phyloP scores from a whole-genome alignment of 2,797 vertebrate species.

The Myotis daubentonii region DNA sequence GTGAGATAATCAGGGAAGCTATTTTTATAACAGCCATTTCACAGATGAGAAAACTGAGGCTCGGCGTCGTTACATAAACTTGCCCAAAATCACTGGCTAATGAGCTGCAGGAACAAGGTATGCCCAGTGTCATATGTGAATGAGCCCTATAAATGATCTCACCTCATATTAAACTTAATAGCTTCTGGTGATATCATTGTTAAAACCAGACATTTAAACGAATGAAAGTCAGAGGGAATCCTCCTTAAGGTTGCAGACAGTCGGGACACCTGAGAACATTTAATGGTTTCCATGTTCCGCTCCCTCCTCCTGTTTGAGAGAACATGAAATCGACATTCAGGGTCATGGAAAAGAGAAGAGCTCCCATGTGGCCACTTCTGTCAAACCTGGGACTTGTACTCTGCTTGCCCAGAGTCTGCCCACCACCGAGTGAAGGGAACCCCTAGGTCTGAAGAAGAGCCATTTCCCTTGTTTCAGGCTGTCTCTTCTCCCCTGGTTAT shows the following conservation, averaged over 20 bases:
- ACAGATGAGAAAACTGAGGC: slow-evolving; percentile 70
- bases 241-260: background rate
- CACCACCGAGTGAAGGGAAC: background rate
- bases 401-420: background rate
- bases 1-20: slow-evolving; percentile 67
- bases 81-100: slow-evolving; percentile 63
- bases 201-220: slow-evolving; percentile 63
- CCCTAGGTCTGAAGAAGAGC: background rate
- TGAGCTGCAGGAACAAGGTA: slow-evolving; percentile 26
- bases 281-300: slow-evolving; percentile 15
- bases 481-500: background rate
- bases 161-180: slow-evolving; percentile 69
- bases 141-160: slow-evolving; percentile 72
- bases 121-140: slow-evolving; percentile 52
- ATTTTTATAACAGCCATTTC: slow-evolving; percentile 62
- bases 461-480: background rate
- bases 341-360: background rate
- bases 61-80: background rate
- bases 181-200: slow-evolving; percentile 72
- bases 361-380: background rate
- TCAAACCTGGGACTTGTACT: background rate
- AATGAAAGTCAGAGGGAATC: slow-evolving; percentile 46
- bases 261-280: slow-evolving; percentile 32
- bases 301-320: slow-evolving; percentile 30
- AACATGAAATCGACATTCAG: background rate